Evolutionary conservation across 2,113 vertebrate species (phyloP).

Genomic region (Mirza zaza): DNA sequence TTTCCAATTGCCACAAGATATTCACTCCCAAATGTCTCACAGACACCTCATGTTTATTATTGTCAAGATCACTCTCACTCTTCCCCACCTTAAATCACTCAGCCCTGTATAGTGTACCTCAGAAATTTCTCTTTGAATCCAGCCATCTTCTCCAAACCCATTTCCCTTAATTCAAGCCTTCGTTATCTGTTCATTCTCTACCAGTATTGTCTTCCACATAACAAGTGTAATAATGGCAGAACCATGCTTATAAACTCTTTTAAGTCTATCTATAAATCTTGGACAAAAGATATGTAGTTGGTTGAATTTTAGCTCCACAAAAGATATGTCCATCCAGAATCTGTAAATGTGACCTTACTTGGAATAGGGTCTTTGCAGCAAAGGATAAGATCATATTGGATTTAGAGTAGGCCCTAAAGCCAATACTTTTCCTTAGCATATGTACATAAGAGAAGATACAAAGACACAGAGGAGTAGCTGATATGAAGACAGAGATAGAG

Average conservation of each 20-base stretch:
- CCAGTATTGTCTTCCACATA: background rate
- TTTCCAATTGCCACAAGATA: background rate
- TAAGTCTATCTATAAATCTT: background rate
- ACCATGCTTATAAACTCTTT: background rate
- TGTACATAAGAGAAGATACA: background rate
- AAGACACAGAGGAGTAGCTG: background rate
- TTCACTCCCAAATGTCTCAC: background rate
- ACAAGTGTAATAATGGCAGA: background rate
- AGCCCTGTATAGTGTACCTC: background rate
- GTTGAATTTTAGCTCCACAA: background rate
- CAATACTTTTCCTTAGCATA: background rate
- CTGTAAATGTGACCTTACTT: conserved; percentile 2
- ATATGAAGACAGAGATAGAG: background rate
- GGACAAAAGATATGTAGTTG: background rate
- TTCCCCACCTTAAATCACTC: background rate
- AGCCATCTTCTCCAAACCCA: background rate
- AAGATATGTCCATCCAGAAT: background rate
- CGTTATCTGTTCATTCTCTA: background rate
- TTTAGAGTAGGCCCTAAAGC: background rate
- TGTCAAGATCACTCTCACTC: background rate
- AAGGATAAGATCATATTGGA: background rate
- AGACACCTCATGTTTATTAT: background rate
- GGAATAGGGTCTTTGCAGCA: background rate
- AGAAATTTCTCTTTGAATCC: conserved; percentile 28
- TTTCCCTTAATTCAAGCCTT: conserved; percentile 16